Base-by-base conservation (phyloP, 2,113 vertebrate genomes). In the Cephalophus harveyi region DNA sequence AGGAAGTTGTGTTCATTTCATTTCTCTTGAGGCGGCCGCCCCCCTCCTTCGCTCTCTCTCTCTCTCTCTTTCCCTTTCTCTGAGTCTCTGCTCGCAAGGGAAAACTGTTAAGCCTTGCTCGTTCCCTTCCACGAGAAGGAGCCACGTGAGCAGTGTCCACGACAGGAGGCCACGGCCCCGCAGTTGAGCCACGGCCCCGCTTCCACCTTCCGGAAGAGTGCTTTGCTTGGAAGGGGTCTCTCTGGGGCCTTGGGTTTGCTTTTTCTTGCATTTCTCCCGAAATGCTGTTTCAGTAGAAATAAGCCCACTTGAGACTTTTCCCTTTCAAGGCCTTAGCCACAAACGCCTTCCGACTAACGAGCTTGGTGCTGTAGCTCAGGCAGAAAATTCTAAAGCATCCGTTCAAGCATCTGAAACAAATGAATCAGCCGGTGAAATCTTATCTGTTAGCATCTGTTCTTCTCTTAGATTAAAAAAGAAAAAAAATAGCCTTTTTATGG, bases 391-490 rank as follows among this genome's bases (percentile, higher is more conserved):
- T 98, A 98, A 97, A 98, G 98, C 98, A 98, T 98, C 98, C 98
- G 98, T 98, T 98, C 98, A 98, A 98, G 98, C 98, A 98, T 98
- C 98, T 98, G 98, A 98, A 98, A 98, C 97, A 98, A 98, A 98
- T 4, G 97, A 98, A 98, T 95, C 97, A 97, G 97, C 97, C 95
- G 93, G 97, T 98, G 98, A 98, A 97, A 98, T 98, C 96, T 94
- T 91, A 96, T 96, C 97, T 97, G 94, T 98, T 95, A 98, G 94
- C 76, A 97, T 86, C 86, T 97, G 82, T 86, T 98, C 97, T 97
- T 88, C 89, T 96, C 92, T 96, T 93, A 97, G 87, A 96, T 71
- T 93, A 90, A 96, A 96, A 96, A 87, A 79, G 79, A 88, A 95
- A 91, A 84, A 89, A 76, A 27, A 78, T 36, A 54, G 84, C 54